A percentile compares a stretch with the other conserved stretches of the same genome.
Evolutionary conservation across 2,888 invertebrate species (phyloP).

Genomic region (Amaurobius ferox): DNA sequence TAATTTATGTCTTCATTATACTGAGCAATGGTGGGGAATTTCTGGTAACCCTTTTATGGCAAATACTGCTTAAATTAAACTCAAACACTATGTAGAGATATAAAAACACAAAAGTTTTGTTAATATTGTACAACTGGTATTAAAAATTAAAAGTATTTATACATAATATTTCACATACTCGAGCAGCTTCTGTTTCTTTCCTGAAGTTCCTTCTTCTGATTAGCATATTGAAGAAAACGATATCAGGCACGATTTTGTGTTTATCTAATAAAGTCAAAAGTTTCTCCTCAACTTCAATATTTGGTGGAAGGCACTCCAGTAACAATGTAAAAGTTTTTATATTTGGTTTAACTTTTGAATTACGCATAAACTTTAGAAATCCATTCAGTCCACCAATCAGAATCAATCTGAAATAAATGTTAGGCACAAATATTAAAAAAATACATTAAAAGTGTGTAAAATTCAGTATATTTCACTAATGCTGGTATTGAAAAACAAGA

Average conservation of each 20-base stretch:
- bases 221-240: conserved; percentile 90
- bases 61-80: too few relatives aligned
- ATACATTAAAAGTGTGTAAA: too few relatives aligned
- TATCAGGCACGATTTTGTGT: conserved; percentile 83
- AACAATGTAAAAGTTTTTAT: conserved; percentile 88
- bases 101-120: too few relatives aligned
- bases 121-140: too few relatives aligned
- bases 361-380: conserved; percentile 86
- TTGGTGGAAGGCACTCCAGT: conserved; percentile 84
- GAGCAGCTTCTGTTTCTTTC: conserved; percentile 84
- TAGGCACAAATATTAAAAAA: too few relatives aligned
- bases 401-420: conserved; percentile 33
- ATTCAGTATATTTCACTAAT: too few relatives aligned
- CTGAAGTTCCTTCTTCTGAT: conserved; percentile 88
- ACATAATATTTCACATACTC: conserved; percentile 80
- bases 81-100: too few relatives aligned
- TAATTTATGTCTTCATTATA: too few relatives aligned
- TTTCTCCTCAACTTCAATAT: conserved; percentile 83
- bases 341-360: conserved; percentile 84
- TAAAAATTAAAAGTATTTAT: too few relatives aligned
- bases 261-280: conserved; percentile 83
- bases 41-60: too few relatives aligned
- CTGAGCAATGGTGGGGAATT: too few relatives aligned
- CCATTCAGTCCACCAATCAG: conserved; percentile 88
- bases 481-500: too few relatives aligned